A percentile compares a stretch with the other conserved stretches of the same genome.
These are phyloP conservation scores for mouse (Mus musculus) DNA, from an alignment of 2,113 vertebrate species.

Conservation along the genomic window DNA sequence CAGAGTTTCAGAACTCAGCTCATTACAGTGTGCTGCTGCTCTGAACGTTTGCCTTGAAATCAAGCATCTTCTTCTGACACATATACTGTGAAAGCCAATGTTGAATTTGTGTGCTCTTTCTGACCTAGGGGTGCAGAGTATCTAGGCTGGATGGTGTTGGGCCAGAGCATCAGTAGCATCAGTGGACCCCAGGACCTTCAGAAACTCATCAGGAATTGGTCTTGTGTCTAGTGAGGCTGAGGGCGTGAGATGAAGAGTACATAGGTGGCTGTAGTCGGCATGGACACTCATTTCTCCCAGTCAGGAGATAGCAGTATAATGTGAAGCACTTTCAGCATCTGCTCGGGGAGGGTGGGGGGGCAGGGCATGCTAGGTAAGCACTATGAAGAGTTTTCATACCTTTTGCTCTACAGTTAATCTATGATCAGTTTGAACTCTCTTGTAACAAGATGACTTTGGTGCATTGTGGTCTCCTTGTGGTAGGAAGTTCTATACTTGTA, in stretches of 20 bases:
- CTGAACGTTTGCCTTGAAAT: not conserved
- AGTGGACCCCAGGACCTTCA: not conserved
- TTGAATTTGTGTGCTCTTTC: slow-evolving; percentile 73
- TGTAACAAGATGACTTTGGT: not conserved
- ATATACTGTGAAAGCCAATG: slow-evolving; percentile 39
- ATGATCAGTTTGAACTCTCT: not conserved
- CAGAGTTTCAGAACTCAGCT: not conserved
- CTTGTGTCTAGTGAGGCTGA: not conserved
- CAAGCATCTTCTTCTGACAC: not conserved
- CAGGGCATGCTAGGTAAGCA: not conserved
- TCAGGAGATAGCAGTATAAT: not conserved
- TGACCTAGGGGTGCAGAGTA: slow-evolving; percentile 28
- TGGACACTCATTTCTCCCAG: not conserved
- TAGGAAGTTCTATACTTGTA: not conserved
- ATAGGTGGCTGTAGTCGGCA: not conserved
- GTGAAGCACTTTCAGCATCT: not conserved
- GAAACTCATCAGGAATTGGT: not conserved
- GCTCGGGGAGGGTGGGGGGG: not conserved
- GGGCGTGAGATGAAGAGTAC: not conserved
- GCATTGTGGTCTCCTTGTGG: not conserved
- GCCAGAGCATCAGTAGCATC: not conserved
- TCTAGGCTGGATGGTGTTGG: slow-evolving; percentile 44
- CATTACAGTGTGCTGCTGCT: not conserved
- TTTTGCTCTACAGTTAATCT: not conserved
- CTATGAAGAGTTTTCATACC: not conserved